A percentile compares a stretch with the other conserved stretches of the same genome.
Evolutionary conservation across 1,140 invertebrate species (phyloP).

Genomic region (Heliothis virescens): DNA sequence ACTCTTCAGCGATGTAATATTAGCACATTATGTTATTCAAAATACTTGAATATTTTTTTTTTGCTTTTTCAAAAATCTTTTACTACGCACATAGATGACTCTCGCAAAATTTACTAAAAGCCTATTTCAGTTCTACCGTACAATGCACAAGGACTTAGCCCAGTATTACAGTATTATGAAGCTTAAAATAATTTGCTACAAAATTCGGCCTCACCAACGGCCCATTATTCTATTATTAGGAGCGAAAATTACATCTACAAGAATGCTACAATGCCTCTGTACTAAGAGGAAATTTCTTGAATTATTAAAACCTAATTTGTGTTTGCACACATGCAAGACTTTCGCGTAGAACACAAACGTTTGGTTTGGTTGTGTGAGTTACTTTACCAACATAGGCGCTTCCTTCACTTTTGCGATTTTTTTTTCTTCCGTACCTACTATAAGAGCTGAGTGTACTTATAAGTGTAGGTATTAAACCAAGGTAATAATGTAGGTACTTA

Average conservation of each 20-base stretch:
- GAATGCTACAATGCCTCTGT: conserved; percentile 27
- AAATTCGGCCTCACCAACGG: background rate
- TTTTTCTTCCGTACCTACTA: too few relatives aligned
- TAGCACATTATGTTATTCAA: background rate
- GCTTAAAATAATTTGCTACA: conserved; percentile 27
- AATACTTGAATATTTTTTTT: background rate
- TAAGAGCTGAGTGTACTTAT: too few relatives aligned
- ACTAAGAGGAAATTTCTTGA: conserved; percentile 15
- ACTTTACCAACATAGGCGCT: too few relatives aligned
- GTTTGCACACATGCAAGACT: conserved; percentile 4
- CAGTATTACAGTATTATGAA: conserved; percentile 5
- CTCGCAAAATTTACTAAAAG: background rate
- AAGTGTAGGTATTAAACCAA: too few relatives aligned
- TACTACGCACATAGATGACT: background rate
- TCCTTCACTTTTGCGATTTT: too few relatives aligned
- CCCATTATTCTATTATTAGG: conserved; percentile 12
- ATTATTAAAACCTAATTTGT: conserved; percentile 33
- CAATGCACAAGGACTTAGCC: background rate
- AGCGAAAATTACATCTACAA: conserved; percentile 21
- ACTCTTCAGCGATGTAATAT: too few relatives aligned
- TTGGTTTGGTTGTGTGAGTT: background rate
- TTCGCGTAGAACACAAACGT: background rate
- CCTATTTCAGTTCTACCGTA: background rate
- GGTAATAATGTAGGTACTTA: too few relatives aligned
- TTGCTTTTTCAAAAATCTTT: background rate